A percentile compares a stretch with the other conserved stretches of the same genome.
Conservation (phyloP, 1,140 invertebrate genomes). For the Lethrus apterus region DNA sequence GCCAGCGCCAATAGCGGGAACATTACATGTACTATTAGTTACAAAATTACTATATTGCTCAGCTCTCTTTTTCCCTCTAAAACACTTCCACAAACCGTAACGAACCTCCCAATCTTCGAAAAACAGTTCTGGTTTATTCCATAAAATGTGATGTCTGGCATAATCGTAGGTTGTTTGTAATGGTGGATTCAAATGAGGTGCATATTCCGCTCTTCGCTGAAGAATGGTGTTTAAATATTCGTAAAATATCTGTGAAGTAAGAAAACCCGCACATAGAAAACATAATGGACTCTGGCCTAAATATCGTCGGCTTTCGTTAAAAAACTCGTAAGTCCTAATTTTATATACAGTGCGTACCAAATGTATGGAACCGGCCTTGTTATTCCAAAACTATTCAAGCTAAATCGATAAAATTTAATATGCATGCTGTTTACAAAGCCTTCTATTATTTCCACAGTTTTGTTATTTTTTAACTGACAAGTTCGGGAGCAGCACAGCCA, state of each 20-base stretch:
- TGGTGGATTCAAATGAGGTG: slow-evolving; percentile 55
- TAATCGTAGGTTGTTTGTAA: slow-evolving; percentile 46
- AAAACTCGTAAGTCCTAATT: too few relatives aligned
- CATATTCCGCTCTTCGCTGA: slow-evolving; percentile 46
- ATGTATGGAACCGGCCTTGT: too few relatives aligned
- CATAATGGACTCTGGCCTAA: too few relatives aligned
- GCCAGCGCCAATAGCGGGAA: not conserved
- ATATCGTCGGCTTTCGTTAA: too few relatives aligned
- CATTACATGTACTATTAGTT: not conserved
- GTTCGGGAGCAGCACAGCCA: too few relatives aligned
- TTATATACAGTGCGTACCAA: too few relatives aligned
- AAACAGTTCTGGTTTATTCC: slow-evolving; percentile 53
- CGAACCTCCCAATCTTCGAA: slow-evolving; percentile 55
- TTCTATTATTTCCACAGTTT: too few relatives aligned
- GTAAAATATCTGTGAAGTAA: slow-evolving; percentile 47
- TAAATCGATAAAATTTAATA: too few relatives aligned
- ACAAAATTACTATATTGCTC: not conserved
- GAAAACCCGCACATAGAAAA: too few relatives aligned
- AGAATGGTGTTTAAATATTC: slow-evolving; percentile 49
- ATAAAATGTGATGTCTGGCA: slow-evolving; percentile 48
- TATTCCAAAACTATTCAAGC: too few relatives aligned
- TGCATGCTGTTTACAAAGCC: too few relatives aligned
- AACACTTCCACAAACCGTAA: slow-evolving; percentile 55
- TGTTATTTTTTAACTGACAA: too few relatives aligned
- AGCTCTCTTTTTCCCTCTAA: slow-evolving; percentile 26